These are phyloP conservation scores for Acanthosepion pharaonis DNA, from an alignment of 2,888 invertebrate species.

Conservation along the genomic window DNA sequence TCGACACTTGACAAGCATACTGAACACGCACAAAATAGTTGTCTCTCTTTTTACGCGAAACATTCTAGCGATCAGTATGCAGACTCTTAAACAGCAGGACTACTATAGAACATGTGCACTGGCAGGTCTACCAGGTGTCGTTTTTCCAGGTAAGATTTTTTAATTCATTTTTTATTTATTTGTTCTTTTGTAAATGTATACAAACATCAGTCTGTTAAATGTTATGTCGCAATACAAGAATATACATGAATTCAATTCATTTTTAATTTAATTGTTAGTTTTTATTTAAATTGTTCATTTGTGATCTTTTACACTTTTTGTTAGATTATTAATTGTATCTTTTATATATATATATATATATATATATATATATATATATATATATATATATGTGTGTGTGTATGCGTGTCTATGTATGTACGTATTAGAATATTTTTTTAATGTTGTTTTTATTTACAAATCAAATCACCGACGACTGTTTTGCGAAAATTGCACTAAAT, in stretches of 20 bases:
- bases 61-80: conserved; percentile 59
- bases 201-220: too few relatives aligned
- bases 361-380: not conserved
- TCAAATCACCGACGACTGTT: too few relatives aligned
- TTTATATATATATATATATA: not conserved
- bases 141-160: conserved; percentile 67
- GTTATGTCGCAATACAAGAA: too few relatives aligned
- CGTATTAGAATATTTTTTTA: too few relatives aligned
- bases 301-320: too few relatives aligned
- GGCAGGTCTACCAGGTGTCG: conserved; percentile 67
- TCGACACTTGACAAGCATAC: not conserved
- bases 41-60: not conserved
- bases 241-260: too few relatives aligned
- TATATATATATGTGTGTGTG: not conserved
- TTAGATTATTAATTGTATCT: too few relatives aligned
- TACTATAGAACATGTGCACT: conserved; percentile 71
- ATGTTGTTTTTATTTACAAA: too few relatives aligned
- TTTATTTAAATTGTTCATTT: too few relatives aligned
- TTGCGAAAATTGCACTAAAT: too few relatives aligned
- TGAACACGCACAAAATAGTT: not conserved
- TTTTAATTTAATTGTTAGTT: too few relatives aligned
- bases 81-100: conserved; percentile 70
- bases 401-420: not conserved
- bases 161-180: not conserved
- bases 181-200: too few relatives aligned